A percentile compares a stretch with the other conserved stretches of the same genome.
Evolutionary conservation across 1,140 invertebrate species (phyloP).

Genomic region (Drosophila neocordata): DNA sequence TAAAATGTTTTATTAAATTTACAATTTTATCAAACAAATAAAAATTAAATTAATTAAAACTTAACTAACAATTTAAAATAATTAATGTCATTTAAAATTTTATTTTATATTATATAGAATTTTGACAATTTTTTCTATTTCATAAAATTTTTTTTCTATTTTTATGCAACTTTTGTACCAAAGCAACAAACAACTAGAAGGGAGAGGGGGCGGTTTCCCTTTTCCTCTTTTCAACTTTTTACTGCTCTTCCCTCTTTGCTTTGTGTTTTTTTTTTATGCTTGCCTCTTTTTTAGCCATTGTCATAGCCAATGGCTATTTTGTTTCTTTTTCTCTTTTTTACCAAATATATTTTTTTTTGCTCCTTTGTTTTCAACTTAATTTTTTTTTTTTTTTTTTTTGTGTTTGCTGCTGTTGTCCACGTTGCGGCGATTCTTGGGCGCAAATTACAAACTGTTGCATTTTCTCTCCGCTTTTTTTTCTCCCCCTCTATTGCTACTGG

Average conservation of each 20-base stretch:
- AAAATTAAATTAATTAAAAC: too few relatives aligned
- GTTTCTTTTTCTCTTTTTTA: slow-evolving; percentile 9
- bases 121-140: too few relatives aligned
- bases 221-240: background rate
- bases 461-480: background rate
- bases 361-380: slow-evolving; percentile 32
- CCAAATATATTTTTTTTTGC: slow-evolving; percentile 23
- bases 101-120: too few relatives aligned
- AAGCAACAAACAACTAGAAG: too few relatives aligned
- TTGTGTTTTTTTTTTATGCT: background rate
- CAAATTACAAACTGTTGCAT: slow-evolving; percentile 56
- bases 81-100: too few relatives aligned
- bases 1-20: too few relatives aligned
- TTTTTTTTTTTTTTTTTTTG: slow-evolving; percentile 13
- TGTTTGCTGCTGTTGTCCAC: background rate
- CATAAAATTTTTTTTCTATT: too few relatives aligned
- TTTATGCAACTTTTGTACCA: too few relatives aligned
- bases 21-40: too few relatives aligned
- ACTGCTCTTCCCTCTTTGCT: background rate
- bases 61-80: too few relatives aligned
- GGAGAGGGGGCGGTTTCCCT: too few relatives aligned
- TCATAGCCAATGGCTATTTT: slow-evolving; percentile 38
- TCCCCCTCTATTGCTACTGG: background rate
- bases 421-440: slow-evolving; percentile 32
- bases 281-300: slow-evolving; percentile 15